These are phyloP conservation scores for Cheilosia pagana DNA, from an alignment of 2,888 invertebrate species.

Conservation along the genomic window DNA sequence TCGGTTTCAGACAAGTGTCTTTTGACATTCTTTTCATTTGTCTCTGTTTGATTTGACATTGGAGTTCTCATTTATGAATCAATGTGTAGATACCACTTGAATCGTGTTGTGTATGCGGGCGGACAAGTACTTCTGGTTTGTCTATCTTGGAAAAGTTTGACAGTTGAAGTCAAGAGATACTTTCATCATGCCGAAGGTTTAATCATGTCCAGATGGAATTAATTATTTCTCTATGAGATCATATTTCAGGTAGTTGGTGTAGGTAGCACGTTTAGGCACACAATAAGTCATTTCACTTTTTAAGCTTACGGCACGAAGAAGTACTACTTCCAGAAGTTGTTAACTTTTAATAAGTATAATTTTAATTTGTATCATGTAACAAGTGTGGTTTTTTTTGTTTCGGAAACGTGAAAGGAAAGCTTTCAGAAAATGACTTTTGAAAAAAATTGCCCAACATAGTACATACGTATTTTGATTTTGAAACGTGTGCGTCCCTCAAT, in stretches of 20 bases:
- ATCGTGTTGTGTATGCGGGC: not conserved
- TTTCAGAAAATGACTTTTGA: too few relatives aligned
- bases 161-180: not conserved
- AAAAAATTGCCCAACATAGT: too few relatives aligned
- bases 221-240: slow-evolving; percentile 26
- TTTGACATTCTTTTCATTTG: not conserved
- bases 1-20: not conserved
- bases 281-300: slow-evolving; percentile 1
- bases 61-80: slow-evolving; percentile 30
- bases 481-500: not conserved
- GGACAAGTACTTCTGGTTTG: not conserved
- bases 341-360: not conserved
- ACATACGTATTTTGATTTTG: too few relatives aligned
- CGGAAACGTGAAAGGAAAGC: too few relatives aligned
- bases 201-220: not conserved
- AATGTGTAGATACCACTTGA: slow-evolving; percentile 1
- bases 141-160: not conserved
- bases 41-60: slow-evolving; percentile 47
- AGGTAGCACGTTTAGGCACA: slow-evolving; percentile 21
- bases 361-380: not conserved
- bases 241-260: slow-evolving; percentile 10
- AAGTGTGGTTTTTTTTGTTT: not conserved
- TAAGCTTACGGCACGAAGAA: not conserved
- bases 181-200: not conserved
- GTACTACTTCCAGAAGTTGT: not conserved